Evolutionary conservation across 2,888 invertebrate genomes (phyloP), one percentile per base, ranked within the genome.

Genomic region (Synergus japonicus): DNA sequence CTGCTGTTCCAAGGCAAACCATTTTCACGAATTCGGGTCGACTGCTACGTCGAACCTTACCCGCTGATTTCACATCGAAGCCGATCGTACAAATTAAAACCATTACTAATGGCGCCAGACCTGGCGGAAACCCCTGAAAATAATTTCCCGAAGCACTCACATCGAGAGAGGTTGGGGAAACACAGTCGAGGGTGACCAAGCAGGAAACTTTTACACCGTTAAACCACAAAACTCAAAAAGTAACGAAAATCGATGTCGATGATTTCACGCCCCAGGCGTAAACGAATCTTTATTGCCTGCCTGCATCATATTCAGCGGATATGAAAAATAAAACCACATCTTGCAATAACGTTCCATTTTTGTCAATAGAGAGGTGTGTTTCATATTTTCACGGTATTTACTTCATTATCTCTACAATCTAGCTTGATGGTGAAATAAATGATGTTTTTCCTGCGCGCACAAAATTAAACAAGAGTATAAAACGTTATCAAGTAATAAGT

Each of bases 61-160:
- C 46, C 58, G 43, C 41, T 54, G 78, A 77, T 82, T 77, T 81
- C 67, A 66, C 67, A 37, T 79, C 78, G 81, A 77, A 82, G 82
- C 80, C 82, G 58, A 73, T 73, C 60, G 79, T 76, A 82, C 78
- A 83, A 86, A 87, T 87, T 86, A 86, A 84, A 84, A 86, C 81
- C 80, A 82, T 86, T 83, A 82, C 79, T 85, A 87, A 86, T 85
- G 84, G 84, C 80, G 81, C 67, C 69, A 49, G 54, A 66, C 76
- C 37, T 12, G n/a, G 46, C 73, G 18, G 64, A 65, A 67, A 65
- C 66, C 49, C 29, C 58, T 76, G 73, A 73, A 73, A 73, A 73
- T 73, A 73, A 73, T 73, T 54, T 73, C 54, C 73, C 73, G 73
- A 73, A 73, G 73, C 73, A 73, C 73, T 73, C 73, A 54, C 54